phyloP scores from a whole-genome alignment of 2,797 vertebrate genomes.

The Hypotaenidia okinawae region DNA sequence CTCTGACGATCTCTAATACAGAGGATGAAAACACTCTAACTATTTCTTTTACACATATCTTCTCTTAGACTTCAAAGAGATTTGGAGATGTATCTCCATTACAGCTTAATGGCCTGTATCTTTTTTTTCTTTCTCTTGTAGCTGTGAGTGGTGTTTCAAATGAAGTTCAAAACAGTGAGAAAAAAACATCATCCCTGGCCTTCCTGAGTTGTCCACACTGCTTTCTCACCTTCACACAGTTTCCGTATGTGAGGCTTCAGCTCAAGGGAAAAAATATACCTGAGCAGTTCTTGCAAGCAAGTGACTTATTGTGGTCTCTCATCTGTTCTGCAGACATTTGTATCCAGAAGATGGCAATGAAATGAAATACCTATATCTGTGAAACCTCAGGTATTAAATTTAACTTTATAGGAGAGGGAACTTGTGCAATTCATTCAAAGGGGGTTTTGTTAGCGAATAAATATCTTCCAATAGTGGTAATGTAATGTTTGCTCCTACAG shows the following conservation, averaged over 20 bases:
- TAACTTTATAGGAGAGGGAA: not conserved
- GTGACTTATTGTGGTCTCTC: not conserved
- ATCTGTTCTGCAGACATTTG: not conserved
- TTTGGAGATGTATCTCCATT: slow-evolving; percentile 38
- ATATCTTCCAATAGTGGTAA: not conserved
- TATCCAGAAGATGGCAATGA: not conserved
- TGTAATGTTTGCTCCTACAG: not conserved
- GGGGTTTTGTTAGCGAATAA: not conserved
- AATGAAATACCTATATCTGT: not conserved
- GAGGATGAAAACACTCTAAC: not conserved
- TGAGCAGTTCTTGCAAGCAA: not conserved
- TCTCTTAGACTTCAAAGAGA: slow-evolving; percentile 22
- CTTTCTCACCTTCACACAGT: slow-evolving; percentile 9
- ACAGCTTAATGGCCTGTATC: slow-evolving; percentile 35
- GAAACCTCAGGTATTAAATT: not conserved
- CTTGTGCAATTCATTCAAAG: not conserved
- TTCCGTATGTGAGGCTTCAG: not conserved
- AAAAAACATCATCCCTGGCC: not conserved
- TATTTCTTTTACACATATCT: not conserved
- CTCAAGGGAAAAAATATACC: not conserved
- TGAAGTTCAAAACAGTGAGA: slow-evolving; percentile 4
- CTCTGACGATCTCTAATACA: not conserved
- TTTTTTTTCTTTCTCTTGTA: not conserved
- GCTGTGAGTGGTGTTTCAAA: slow-evolving; percentile 31
- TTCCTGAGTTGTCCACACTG: not conserved